Evolutionary conservation across 2,113 vertebrate genomes (phyloP).

Genomic region (Dasyprocta punctata): DNA sequence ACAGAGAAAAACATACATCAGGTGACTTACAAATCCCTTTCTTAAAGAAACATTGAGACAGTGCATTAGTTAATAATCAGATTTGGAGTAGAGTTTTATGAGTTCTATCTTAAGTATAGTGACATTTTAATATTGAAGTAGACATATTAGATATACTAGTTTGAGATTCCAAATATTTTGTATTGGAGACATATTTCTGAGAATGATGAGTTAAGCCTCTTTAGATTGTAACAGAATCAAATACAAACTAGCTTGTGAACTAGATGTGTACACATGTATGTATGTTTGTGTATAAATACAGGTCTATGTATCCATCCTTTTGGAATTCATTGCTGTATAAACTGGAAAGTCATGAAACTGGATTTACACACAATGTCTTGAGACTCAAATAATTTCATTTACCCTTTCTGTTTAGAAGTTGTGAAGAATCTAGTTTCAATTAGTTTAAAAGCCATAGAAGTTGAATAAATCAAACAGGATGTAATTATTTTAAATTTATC

Average conservation of each 20-base stretch:
- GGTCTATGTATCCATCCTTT: background rate
- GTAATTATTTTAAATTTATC: background rate
- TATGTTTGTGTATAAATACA: background rate
- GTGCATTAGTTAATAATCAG: background rate
- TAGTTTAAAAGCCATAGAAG: background rate
- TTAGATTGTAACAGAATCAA: background rate
- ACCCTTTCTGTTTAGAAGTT: background rate
- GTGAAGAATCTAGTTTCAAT: background rate
- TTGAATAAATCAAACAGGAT: background rate
- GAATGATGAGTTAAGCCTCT: background rate
- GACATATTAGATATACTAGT: background rate
- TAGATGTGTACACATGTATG: background rate
- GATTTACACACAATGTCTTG: background rate
- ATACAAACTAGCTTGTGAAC: background rate
- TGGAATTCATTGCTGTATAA: background rate
- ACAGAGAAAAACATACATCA: background rate
- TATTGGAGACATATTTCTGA: background rate
- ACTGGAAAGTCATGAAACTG: background rate
- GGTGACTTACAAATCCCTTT: background rate
- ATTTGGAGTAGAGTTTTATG: background rate
- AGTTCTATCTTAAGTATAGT: slow-evolving; percentile 3
- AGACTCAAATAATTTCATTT: background rate
- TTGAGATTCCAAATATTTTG: background rate
- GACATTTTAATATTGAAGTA: background rate
- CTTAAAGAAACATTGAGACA: background rate